Evolutionary conservation across 2,113 vertebrate genomes (phyloP), one percentile per base, ranked within the genome.

Genomic region (Myodes glareolus): DNA sequence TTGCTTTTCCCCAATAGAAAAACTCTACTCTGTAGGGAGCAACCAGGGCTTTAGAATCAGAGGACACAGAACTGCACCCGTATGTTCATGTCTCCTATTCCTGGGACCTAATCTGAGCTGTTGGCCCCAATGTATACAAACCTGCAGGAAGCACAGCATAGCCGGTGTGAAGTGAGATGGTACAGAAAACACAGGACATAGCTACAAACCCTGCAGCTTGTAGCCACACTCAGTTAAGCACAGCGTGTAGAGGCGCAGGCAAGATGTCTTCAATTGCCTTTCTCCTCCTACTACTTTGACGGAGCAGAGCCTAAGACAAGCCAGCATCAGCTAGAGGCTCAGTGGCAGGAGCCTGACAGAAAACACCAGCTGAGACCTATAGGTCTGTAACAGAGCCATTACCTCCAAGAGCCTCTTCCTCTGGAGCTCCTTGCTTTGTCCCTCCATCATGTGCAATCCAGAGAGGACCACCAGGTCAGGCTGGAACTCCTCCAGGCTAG

Each of bases 381-480:
- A 45, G 45, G 39, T 58, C 90, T 36, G 11, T 13, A 50, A 68
- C 36, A 12, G 50, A 19, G 2, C 42, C 45, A 68, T 98, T 96
- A 99, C 99, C 99, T 99, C 99, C 97, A 99, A 97, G 58, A 99
- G 99, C 4, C 99, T 98, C 33, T 98, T 98, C 96, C 99, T 99
- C 97, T 99, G 99, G 75, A 99, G 96, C 91, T 99, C 98, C 70
- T 98, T 98, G 97, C 99, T 99, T 97, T 99, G 99, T 67, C 99
- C 99, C 96, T 99, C 99, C 99, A 99, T 99, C 99, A 99, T 99
- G 98, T 99, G 99, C 68, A 99, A 98, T 29, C 99, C 99, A 0
- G 99, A 99, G 85, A 99, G 99, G 39, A 99, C 99, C 91, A 99
- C 99, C 67, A 99, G 98, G 36, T 99, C 99, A 0, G 99, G 99